Evolutionary conservation across 2,113 vertebrate genomes (phyloP), one percentile per base, ranked within the genome.

Genomic region (Antigone vipio): DNA sequence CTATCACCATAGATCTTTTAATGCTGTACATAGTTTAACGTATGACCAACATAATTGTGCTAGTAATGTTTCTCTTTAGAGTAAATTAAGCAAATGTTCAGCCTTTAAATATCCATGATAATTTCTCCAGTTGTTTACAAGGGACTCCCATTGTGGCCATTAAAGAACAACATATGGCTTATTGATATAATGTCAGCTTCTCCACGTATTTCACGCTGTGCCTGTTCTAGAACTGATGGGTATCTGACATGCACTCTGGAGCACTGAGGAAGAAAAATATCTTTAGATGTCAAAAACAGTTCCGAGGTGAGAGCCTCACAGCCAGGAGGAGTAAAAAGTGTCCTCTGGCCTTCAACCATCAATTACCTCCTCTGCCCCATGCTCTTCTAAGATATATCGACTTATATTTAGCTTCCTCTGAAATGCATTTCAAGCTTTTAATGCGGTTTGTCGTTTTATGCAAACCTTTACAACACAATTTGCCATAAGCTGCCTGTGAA

Each of bases 101-200:
- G 62, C 62, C 71, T 92, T 89, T 87, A 68, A 85, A 89, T 69
- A 95, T 53, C 94, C 18, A 9, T 15, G 32, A 44, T 73, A 62
- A 87, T 72, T 78, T 94, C 64, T 81, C 40, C 69, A 55, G 73
- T 84, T 93, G 77, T 93, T 87, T 89, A 84, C 69, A 72, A 81
- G 83, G 26, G 30, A 26, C 44, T 93, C 88, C 91, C 80, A 29
- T 40, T 55, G 86, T 76, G 86, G 38, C 71, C n/a, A 50, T 92
- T 93, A 91, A 91, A 95, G 62, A 69, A 78, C 11, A 96, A 85
- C 80, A 86, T 93, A 84, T 26, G 66, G 80, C 81, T 92, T 88
- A 88, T 62, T 85, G 89, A 84, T 89, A 80, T 42, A 50, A 79
- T 35, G 69, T 68, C 89, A 94, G 80, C 62, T 87, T 89, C 69